Percentiles rank a stretch among this genome's conserved stretches.
phyloP scores from a whole-genome alignment of 2,113 vertebrate species.

The Ranitomeya variabilis region DNA sequence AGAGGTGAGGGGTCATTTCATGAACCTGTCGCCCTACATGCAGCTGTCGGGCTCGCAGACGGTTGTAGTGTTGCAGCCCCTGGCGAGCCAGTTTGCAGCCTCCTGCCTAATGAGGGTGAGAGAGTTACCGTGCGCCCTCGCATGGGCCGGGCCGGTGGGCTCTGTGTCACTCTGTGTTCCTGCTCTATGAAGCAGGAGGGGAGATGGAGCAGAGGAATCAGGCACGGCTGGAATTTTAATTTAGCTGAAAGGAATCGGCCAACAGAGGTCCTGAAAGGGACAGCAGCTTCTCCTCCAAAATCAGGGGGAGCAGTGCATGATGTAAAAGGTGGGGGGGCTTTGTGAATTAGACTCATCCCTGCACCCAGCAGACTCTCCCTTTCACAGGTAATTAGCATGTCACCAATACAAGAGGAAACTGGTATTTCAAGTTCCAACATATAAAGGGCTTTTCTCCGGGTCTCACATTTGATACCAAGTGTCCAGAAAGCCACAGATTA shows the following conservation, averaged over 20 bases:
- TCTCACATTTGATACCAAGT: background rate
- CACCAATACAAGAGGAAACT: background rate
- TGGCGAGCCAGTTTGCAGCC: background rate
- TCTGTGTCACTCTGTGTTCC: slow-evolving; percentile 29
- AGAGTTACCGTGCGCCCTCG: background rate
- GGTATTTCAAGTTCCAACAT: background rate
- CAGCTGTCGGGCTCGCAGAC: background rate
- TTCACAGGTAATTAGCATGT: background rate
- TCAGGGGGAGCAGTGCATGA: background rate
- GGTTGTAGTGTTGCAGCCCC: background rate
- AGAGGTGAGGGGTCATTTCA: background rate
- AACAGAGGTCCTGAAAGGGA: slow-evolving; percentile 18
- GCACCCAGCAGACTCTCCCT: background rate
- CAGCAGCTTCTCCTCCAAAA: background rate
- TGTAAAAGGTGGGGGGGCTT: background rate
- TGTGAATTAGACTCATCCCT: background rate
- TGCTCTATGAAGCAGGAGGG: slow-evolving; percentile 1
- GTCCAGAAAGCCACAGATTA: background rate
- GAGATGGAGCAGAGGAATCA: slow-evolving; percentile 1
- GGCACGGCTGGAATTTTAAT: slow-evolving; percentile 54
- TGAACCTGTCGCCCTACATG: background rate
- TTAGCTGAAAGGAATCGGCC: slow-evolving; percentile 48
- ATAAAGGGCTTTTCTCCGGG: background rate
- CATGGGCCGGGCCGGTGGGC: background rate
- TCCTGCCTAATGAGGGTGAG: background rate